These are phyloP conservation scores for Rattus rattus DNA, from an alignment of 2,113 vertebrate species.

Conservation along the genomic window DNA sequence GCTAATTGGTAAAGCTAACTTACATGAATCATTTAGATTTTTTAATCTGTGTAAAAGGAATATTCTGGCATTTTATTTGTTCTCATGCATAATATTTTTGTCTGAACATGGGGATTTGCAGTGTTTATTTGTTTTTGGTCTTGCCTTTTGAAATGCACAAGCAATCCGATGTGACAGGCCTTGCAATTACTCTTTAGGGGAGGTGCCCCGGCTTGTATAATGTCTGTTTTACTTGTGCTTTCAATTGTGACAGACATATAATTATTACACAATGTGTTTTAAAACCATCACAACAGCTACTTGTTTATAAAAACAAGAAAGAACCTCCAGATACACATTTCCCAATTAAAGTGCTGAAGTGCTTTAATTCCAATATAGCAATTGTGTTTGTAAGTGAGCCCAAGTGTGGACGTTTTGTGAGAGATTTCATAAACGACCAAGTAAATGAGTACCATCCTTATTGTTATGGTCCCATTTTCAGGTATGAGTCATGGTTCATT, in stretches of 20 bases:
- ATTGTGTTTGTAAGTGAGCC: slow-evolving; percentile 71
- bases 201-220: slow-evolving; percentile 42
- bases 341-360: slow-evolving; percentile 79
- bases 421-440: slow-evolving; percentile 13
- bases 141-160: slow-evolving; percentile 70
- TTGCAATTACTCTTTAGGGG: slow-evolving; percentile 79
- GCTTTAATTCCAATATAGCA: slow-evolving; percentile 72
- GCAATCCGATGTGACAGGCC: slow-evolving; percentile 80
- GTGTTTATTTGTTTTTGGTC: slow-evolving; percentile 59
- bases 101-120: slow-evolving; percentile 64
- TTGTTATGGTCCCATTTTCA: not conserved
- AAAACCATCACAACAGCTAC: slow-evolving; percentile 79
- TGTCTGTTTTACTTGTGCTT: slow-evolving; percentile 79
- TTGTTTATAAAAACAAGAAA: slow-evolving; percentile 82
- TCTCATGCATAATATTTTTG: slow-evolving; percentile 74
- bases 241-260: slow-evolving; percentile 78
- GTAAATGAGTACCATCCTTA: not conserved
- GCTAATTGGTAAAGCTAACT: not conserved
- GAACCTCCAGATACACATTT: slow-evolving; percentile 74
- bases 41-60: slow-evolving; percentile 53
- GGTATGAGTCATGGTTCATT: not conserved
- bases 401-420: slow-evolving; percentile 35
- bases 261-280: slow-evolving; percentile 83
- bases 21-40: not conserved
- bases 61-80: slow-evolving; percentile 34